Base-by-base conservation (phyloP, 92 coral and sea anemone species). In the Zoanthus sansibaricus region DNA sequence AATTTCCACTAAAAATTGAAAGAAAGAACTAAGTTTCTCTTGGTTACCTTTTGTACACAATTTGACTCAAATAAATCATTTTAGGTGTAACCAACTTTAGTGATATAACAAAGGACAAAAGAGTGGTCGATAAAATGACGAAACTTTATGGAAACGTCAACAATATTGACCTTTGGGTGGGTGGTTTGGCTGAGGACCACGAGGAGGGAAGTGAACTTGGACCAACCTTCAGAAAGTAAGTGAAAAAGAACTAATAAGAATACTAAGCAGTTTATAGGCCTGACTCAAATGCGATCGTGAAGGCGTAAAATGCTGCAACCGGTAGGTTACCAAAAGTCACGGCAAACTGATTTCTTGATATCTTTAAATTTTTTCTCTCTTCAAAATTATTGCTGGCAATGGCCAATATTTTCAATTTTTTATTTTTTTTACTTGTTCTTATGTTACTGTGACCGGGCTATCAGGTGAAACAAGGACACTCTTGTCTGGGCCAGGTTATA, bases 171-270 rank as follows among this genome's bases (percentile, higher is more conserved):
- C 77, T 96, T 64, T 96, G 98, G 98, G 98, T 96, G 33, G 98
- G 98, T 69, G 98, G 98, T 48, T 71, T 96, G 58, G 98, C 98
- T 64, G 98, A 96, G 87, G 92, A 96, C 21, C 98, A 96, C 89
- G 94, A 94, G 78, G 72, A 74, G 10, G 96, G 96, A 42, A 94
- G 98, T 87, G 98, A 96, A 92, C 90, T 96, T 89, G 98, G 98
- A 18, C 94, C 87, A 21, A 94, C 98, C 20, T 96, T 96, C 44
- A 93, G 95, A 85, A 94, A 84, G 98, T 94, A 87, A 93, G 96
- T 72, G n/a, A 33, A 14, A 10, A 20, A 17, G 66, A 15, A 15
- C 13, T 59, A 59, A 0, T 25, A 25, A 10, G 4, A 12, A 56
- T 4, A 9, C 17, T 14, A 17, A 13, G n/a, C 15, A 17, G 66